Conservation (phyloP, 2,797 vertebrate genomes). For the Acridotheres tristis region DNA sequence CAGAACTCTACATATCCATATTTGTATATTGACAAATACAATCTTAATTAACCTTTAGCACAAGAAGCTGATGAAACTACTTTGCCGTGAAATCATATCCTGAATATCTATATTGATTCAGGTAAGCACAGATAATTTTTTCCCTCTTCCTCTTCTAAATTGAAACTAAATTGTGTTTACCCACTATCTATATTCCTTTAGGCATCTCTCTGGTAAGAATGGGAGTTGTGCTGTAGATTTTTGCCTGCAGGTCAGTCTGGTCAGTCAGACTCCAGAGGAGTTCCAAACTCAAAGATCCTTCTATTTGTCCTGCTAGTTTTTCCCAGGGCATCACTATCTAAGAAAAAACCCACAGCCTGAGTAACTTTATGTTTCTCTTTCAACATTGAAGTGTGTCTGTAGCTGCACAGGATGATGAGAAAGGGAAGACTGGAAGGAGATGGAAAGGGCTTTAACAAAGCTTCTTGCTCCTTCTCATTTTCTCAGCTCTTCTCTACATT, state of each 20-base stretch:
- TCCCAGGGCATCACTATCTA: neutral
- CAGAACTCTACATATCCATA: neutral
- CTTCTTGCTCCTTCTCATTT: neutral
- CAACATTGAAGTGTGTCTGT: neutral
- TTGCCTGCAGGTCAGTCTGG: neutral
- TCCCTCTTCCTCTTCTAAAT: neutral
- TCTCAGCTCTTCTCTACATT: neutral
- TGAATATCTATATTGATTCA: neutral
- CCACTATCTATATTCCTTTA: neutral
- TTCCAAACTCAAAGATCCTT: neutral
- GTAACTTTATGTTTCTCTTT: neutral
- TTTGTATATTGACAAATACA: constrained; percentile 11
- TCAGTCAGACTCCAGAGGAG: neutral
- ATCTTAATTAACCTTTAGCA: constrained; percentile 39
- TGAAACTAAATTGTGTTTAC: neutral
- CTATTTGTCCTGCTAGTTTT: neutral
- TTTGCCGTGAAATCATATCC: neutral
- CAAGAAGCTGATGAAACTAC: neutral
- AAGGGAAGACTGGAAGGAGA: neutral
- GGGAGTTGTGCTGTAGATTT: neutral
- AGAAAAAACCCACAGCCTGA: neutral
- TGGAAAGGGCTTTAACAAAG: neutral
- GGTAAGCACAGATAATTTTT: neutral
- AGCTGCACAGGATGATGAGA: neutral
- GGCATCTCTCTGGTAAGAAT: neutral